Evolutionary conservation across 2,888 invertebrate species (phyloP).

Genomic region (Chouioia cunea): DNA sequence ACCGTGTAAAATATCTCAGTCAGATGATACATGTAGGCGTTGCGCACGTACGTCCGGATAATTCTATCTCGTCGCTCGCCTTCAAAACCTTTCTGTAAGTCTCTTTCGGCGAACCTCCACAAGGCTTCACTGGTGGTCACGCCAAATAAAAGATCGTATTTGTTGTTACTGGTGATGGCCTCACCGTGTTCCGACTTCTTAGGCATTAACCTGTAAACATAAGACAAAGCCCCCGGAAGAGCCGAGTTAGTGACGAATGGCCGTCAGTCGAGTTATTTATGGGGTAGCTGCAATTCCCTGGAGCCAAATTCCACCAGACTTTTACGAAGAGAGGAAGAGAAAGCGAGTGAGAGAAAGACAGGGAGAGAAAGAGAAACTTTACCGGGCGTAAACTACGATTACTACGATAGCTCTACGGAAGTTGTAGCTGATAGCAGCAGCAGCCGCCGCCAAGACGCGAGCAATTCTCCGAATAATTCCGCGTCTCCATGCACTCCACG

Average conservation of each 20-base stretch:
- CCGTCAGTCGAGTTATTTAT: background rate
- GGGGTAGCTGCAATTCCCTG: background rate
- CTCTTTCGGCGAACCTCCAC: constrained; percentile 88
- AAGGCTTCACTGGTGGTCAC: constrained; percentile 94
- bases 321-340: too few relatives aligned
- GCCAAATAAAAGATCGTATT: constrained; percentile 90
- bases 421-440: constrained; percentile 22
- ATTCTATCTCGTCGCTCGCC: constrained; percentile 89
- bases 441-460: constrained; percentile 8
- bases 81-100: constrained; percentile 87
- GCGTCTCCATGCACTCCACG: constrained; percentile 3
- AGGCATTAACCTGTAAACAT: constrained; percentile 56
- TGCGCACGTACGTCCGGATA: constrained; percentile 90
- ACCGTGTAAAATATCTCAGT: constrained; percentile 97
- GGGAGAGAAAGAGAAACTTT: constrained; percentile 18
- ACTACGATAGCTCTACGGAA: constrained; percentile 8
- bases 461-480: constrained; percentile 39
- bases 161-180: constrained; percentile 69
- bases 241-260: background rate
- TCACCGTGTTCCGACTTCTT: constrained; percentile 64
- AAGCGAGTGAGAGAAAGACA: too few relatives aligned
- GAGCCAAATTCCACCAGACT: background rate
- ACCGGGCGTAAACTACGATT: constrained; percentile 29
- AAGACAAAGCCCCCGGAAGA: background rate
- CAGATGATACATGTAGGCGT: constrained; percentile 94